Conservation (phyloP, 2,888 invertebrate genomes). For the Diarsia mendica region DNA sequence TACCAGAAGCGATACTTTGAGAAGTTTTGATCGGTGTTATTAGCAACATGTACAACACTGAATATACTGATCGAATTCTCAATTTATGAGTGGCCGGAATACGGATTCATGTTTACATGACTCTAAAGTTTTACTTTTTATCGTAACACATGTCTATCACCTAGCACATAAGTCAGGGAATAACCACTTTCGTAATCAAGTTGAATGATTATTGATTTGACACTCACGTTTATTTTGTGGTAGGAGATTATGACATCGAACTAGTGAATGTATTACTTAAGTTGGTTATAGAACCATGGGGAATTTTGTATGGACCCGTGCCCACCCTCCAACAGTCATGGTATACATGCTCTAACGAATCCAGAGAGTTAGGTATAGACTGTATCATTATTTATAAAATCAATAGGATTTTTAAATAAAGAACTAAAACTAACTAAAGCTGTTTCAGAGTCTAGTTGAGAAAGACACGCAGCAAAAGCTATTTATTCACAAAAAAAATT, state of each 20-base stretch:
- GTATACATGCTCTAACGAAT: no score
- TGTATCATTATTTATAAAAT: no score
- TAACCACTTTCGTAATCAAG: no score
- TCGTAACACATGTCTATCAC: no score
- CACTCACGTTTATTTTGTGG: neutral
- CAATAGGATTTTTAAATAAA: no score
- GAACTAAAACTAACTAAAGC: neutral
- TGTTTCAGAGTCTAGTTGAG: neutral
- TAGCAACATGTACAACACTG: slow-evolving; percentile 6
- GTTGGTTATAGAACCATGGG: neutral
- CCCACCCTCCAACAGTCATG: no score
- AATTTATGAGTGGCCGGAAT: neutral
- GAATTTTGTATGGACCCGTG: no score
- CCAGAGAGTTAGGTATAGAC: no score
- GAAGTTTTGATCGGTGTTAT: slow-evolving; percentile 24
- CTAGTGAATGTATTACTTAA: neutral
- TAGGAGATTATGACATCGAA: neutral
- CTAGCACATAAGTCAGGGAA: no score
- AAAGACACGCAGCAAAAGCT: no score
- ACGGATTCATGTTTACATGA: no score
- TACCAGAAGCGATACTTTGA: slow-evolving; percentile 8
- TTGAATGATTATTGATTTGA: neutral
- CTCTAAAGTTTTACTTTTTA: no score
- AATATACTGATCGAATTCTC: neutral
- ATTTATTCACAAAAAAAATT: neutral